Conservation (phyloP, 1,140 invertebrate genomes). For the Hycleus cichorii region DNA sequence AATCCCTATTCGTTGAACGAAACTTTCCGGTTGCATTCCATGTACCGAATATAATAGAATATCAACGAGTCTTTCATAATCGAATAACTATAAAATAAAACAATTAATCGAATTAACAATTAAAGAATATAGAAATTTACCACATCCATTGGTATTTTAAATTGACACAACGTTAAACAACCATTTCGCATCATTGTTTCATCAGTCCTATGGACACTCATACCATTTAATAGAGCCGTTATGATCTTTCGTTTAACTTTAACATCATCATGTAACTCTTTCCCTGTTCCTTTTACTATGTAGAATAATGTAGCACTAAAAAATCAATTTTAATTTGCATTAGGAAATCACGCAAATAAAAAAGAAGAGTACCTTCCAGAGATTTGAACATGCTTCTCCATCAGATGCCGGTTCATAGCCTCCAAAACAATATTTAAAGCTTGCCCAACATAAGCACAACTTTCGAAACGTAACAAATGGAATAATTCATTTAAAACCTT, state of each 20-base stretch:
- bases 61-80: constrained; percentile 80
- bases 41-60: constrained; percentile 78
- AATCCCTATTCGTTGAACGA: constrained; percentile 90
- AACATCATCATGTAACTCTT: constrained; percentile 52
- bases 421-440: constrained; percentile 72
- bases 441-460: constrained; percentile 59
- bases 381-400: constrained; percentile 85
- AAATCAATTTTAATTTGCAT: constrained; percentile 23
- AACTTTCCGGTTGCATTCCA: constrained; percentile 75
- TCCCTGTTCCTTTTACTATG: constrained; percentile 81
- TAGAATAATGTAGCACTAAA: constrained; percentile 87
- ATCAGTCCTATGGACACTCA: constrained; percentile 75
- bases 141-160: constrained; percentile 90
- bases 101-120: not conserved
- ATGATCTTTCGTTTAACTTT: constrained; percentile 73
- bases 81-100: constrained; percentile 64
- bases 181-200: constrained; percentile 94
- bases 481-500: constrained; percentile 88
- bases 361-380: constrained; percentile 65
- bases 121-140: constrained; percentile 51
- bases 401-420: constrained; percentile 76
- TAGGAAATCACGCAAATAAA: constrained; percentile 8
- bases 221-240: constrained; percentile 74
- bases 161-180: constrained; percentile 89
- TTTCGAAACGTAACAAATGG: constrained; percentile 79